Evolutionary conservation across 2,888 invertebrate genomes (phyloP).

Genomic region (Lasiommata megera): DNA sequence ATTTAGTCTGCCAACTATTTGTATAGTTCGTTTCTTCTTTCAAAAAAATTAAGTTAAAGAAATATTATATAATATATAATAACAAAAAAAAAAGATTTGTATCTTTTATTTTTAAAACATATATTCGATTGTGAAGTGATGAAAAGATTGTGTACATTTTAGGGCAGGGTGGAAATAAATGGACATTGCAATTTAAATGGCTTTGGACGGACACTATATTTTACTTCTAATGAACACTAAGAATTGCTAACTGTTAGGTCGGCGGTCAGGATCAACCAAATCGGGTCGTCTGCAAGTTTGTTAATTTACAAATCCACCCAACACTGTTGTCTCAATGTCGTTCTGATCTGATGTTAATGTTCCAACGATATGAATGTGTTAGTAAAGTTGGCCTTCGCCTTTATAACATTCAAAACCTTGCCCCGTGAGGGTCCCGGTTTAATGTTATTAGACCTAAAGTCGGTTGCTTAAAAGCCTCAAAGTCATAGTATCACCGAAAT

Average conservation of each 20-base stretch:
- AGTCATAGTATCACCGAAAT: too few species aligned
- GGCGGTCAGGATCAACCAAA: background rate
- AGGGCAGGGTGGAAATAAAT: too few species aligned
- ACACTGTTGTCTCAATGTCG: slow-evolving; percentile 5
- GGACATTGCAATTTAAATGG: background rate
- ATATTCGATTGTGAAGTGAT: too few species aligned
- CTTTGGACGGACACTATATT: background rate
- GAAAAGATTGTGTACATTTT: too few species aligned
- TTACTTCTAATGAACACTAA: background rate
- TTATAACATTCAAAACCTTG: background rate
- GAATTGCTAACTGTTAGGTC: background rate
- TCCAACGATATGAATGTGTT: slow-evolving; percentile 41
- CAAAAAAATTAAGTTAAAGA: too few species aligned
- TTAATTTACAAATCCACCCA: background rate
- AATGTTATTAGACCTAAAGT: too few species aligned
- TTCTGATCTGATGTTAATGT: slow-evolving; percentile 47
- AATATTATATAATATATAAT: too few species aligned
- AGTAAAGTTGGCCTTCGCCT: slow-evolving; percentile 37
- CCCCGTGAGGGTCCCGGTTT: background rate
- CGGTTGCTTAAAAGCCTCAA: too few species aligned
- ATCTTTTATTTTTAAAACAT: too few species aligned
- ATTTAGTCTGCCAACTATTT: too few species aligned
- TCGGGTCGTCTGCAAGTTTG: slow-evolving; percentile 1
- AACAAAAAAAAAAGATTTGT: too few species aligned
- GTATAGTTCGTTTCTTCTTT: too few species aligned